Base-by-base conservation (phyloP, 2,797 vertebrate genomes). In the Pangasius larnaudii region DNA sequence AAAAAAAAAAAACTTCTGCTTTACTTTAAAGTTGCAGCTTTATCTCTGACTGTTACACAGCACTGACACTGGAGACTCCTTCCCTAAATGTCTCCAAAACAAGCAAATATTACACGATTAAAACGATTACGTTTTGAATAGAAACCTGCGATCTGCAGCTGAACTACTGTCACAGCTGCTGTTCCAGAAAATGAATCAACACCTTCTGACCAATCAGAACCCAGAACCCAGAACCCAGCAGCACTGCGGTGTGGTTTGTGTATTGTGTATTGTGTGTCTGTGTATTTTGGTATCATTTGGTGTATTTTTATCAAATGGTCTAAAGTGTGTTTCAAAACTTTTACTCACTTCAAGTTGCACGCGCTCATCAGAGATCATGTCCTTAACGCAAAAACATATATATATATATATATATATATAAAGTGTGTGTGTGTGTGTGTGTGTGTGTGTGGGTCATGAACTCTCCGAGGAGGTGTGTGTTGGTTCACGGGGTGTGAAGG, bases 371-470 rank as follows among this genome's bases (percentile, higher is more conserved):
- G 33, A 22, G 19, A 72, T 24, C 8, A 24, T 1, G n/a, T 59
- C 42, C 19, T 59, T 59, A 61, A 27, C 22, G 58, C 19, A 19
- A n/a, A 65, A 65, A 30, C 39, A 42, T 42, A 42, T 53, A 53
- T 16, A 3, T 4, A 11, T 36, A 36, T 36, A 36, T 36, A 36
- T 36, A n/a, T n/a, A n/a, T n/a, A n/a, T n/a, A n/a, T n/a, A n/a
- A 19, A 19, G 36, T 42, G 36, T 42, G 33, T 49, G 49, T 33
- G 27, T 16, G 53, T 78, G 71, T 42, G 71, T 30, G 36, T 4
- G 36, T 0, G 42, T 0, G 74, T 2, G n/a, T 65, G 22, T n/a
- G 72, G 87, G 86, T 91, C 89, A 42, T 90, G 83, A 90, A 87
- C 90, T 86, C 81, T 63, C n/a, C 61, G 3, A 36, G 58, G 75